Evolutionary conservation across 2,113 vertebrate species (phyloP), one percentile per base, ranked within the genome.

Genomic region (Psittacula cyanocephala): DNA sequence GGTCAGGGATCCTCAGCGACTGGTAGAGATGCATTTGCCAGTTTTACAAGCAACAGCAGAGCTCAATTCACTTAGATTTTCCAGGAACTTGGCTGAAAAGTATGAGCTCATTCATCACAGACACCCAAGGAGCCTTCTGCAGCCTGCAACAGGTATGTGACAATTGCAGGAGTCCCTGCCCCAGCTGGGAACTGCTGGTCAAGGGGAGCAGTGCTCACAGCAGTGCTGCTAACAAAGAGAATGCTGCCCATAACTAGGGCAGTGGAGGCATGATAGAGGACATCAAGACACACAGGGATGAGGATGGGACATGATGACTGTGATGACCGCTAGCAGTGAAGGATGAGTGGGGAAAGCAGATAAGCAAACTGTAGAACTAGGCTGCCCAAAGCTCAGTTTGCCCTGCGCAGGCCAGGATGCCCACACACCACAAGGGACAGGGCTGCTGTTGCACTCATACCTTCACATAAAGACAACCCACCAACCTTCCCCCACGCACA

Each of bases 401-500:
- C 71, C 47, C 72, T 13, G 8, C 28, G 7, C 0, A 3, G 24
- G 20, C 27, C 77, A 49, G 44, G 39, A 65, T 28, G 28, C 11
- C 59, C 72, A 44, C 19, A 12, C 2, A 17, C 14, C 0, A 1
- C 55, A 37, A 16, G n/a, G 53, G 81, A 68, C 81, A 74, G 60
- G 19, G 62, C 62, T 79, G 78, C 24, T 64, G 62, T 50, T 10
- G 4, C 37, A 13, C 79, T 23, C 19, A 0, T 5, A 9, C 29
- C 41, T 80, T 53, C 39, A 28, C 5, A 50, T 5, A 12, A 75
- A 35, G 18, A 47, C 39, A 64, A 19, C 31, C 23, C 9, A 37
- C 19, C 46, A 55, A 50, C 15, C 20, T 53, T 10, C 17, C 27
- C 11, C 15, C 37, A 16, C 0, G 4, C 39, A 27, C 2, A 1